Percentiles rank a stretch among this genome's conserved stretches.
phyloP scores from a whole-genome alignment of 64 coral and sea anemone species.

The Montipora sp. region DNA sequence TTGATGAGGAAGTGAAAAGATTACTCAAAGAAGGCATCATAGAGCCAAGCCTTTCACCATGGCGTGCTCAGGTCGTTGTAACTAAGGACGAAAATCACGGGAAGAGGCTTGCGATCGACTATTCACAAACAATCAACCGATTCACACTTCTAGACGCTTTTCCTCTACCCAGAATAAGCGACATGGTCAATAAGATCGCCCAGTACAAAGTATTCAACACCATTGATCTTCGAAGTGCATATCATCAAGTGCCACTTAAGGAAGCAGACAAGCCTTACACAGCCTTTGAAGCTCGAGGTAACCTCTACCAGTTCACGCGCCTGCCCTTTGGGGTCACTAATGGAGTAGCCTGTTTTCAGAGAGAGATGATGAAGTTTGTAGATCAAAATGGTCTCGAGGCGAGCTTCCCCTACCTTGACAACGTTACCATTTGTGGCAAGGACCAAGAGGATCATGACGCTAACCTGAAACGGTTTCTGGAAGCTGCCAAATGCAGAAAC shows the following conservation, averaged over 20 bases:
- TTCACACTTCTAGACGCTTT: constrained; percentile 74
- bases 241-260: constrained; percentile 66
- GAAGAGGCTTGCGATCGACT: constrained; percentile 66
- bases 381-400: constrained; percentile 59
- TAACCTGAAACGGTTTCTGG: constrained; percentile 58
- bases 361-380: constrained; percentile 82
- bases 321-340: constrained; percentile 77
- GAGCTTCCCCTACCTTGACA: constrained; percentile 60
- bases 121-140: constrained; percentile 65
- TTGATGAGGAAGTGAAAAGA: constrained; percentile 67
- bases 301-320: constrained; percentile 68
- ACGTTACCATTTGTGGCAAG: constrained; percentile 73
- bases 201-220: constrained; percentile 68
- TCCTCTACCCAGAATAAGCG: constrained; percentile 47
- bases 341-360: constrained; percentile 74
- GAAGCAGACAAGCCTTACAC: constrained; percentile 52
- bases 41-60: constrained; percentile 67
- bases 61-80: constrained; percentile 71
- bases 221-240: constrained; percentile 54
- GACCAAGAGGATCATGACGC: constrained; percentile 77
- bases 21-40: constrained; percentile 72
- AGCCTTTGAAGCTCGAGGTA: constrained; percentile 51
- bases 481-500: constrained; percentile 57
- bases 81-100: constrained; percentile 77
- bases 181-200: constrained; percentile 56